Evolutionary conservation across 2,888 invertebrate genomes (phyloP), one percentile per base, ranked within the genome.

Genomic region (Neelides folsomi): DNA sequence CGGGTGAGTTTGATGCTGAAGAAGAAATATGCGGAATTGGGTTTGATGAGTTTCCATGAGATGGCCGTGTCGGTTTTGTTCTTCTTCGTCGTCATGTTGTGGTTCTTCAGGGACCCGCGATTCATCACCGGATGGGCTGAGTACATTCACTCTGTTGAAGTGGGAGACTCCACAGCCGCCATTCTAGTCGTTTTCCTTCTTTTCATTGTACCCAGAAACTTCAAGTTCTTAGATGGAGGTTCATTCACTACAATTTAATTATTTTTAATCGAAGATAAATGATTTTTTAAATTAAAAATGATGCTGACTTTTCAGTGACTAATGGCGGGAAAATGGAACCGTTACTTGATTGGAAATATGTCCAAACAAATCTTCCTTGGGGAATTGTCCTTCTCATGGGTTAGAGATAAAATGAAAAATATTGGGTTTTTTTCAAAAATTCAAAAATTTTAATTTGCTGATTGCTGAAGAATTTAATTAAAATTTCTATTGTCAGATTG

Each of bases 291-390:
- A n/a, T n/a, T n/a, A n/a, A n/a, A n/a, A n/a, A n/a, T n/a, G n/a
- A n/a, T n/a, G n/a, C n/a, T n/a, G n/a, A n/a, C n/a, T n/a, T n/a
- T n/a, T n/a, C n/a, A 27, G 19, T 27, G 27, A 27, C 27, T 27
- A 27, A 27, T 27, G 27, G 27, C 7, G 27, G 42, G 8, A 45
- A 45, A 27, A 34, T 45, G 16, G 40, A 19, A 52, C 43, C 52
- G 1, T 46, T 55, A 20, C 39, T 55, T 10, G 55, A 55, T 35
- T 93, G 92, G 92, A 81, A 82, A 56, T 80, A 81, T 40, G 78
- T 89, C 20, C 86, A 89, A 67, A 77, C 82, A 49, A 86, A 86
- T 68, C 79, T 89, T 63, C 87, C 90, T 4, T 93, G 92, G 92
- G 87, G 55, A 10, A 51, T 56, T 18, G 57, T 59, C 2, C 35